These are phyloP conservation scores for Lathronympha strigana DNA, from an alignment of 2,888 invertebrate genomes.

Conservation along the genomic window DNA sequence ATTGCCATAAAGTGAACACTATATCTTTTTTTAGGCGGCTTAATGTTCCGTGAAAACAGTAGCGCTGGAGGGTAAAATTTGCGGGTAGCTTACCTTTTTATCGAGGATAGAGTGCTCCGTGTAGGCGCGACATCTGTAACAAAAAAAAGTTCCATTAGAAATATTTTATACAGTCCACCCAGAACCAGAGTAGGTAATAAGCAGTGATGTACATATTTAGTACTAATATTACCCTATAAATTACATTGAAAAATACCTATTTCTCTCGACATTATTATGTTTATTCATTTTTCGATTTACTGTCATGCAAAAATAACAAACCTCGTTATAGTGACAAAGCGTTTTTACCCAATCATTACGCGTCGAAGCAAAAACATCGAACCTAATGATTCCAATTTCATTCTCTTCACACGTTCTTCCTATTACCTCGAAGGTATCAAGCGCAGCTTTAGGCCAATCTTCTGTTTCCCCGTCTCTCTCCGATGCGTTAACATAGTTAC, in stretches of 20 bases:
- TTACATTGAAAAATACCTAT: too few relatives aligned
- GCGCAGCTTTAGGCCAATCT: conserved; percentile 54
- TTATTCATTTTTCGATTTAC: conserved; percentile 1
- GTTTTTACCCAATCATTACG: conserved; percentile 58
- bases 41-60: conserved; percentile 27
- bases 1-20: conserved; percentile 32
- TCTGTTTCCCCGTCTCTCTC: conserved; percentile 58
- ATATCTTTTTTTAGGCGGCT: conserved; percentile 16
- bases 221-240: too few relatives aligned
- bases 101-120: conserved; percentile 46
- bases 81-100: conserved; percentile 47
- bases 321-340: conserved; percentile 53
- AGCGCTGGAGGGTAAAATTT: background rate
- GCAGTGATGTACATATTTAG: too few relatives aligned
- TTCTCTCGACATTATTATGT: background rate
- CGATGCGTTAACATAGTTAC: conserved; percentile 45
- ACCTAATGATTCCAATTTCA: conserved; percentile 71
- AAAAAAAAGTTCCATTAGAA: conserved; percentile 37
- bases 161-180: too few relatives aligned
- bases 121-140: conserved; percentile 48
- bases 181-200: too few relatives aligned
- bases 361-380: conserved; percentile 63
- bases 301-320: conserved; percentile 31
- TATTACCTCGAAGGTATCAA: conserved; percentile 73
- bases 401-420: conserved; percentile 75